Conservation (phyloP, 2,797 vertebrate species). For the Natrix natrix region DNA sequence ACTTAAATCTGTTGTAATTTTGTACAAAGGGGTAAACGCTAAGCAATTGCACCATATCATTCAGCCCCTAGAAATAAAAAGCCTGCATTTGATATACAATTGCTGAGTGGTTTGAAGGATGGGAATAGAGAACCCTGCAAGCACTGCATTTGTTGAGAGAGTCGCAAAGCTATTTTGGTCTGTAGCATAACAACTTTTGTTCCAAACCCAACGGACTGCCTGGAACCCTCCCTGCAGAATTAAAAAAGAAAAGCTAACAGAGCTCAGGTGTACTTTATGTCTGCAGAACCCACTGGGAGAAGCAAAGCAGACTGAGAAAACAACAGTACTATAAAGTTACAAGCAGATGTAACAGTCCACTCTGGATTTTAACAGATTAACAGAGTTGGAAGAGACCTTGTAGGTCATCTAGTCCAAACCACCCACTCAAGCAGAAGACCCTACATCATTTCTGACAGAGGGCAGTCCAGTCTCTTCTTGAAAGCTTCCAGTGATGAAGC, state of each 20-base stretch:
- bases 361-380: not conserved
- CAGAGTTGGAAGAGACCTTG: no score
- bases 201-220: not conserved
- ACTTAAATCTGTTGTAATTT: not conserved
- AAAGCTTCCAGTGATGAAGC: no score
- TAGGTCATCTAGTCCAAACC: no score
- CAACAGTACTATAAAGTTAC: not conserved
- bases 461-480: no score
- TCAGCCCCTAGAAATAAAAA: not conserved
- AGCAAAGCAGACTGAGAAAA: not conserved
- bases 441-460: no score
- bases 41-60: not conserved
- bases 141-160: not conserved
- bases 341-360: not conserved
- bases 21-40: not conserved
- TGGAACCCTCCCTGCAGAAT: conserved; percentile 1
- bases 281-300: conserved; percentile 13
- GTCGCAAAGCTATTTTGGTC: not conserved
- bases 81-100: not conserved
- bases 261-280: conserved; percentile 3
- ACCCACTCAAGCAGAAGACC: no score
- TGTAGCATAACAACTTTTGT: not conserved
- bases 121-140: not conserved
- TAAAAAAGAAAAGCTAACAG: not conserved
- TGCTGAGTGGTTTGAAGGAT: not conserved